Conservation (phyloP, 2,797 vertebrate genomes). For the Morus bassanus region DNA sequence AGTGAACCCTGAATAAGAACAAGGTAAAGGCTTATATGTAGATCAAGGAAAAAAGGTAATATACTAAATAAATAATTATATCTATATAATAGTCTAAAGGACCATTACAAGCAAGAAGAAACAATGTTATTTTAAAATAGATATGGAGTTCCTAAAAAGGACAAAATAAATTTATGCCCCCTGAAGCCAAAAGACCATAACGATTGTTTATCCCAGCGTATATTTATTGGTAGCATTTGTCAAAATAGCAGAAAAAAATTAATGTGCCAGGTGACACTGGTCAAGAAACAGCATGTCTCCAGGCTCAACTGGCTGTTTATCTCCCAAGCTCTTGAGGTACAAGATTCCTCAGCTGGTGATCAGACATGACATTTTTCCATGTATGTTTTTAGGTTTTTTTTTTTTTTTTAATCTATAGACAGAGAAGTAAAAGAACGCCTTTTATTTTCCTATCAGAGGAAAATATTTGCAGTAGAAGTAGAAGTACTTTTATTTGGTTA, state of each 20-base stretch:
- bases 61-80: background rate
- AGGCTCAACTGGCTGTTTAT: background rate
- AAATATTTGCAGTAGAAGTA: background rate
- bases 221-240: background rate
- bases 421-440: background rate
- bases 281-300: background rate
- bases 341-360: background rate
- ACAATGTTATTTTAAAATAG: background rate
- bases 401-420: background rate
- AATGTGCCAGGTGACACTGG: background rate
- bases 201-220: background rate
- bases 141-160: background rate
- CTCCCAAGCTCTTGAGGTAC: background rate
- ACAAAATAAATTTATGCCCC: fast-evolving
- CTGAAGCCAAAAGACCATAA: background rate
- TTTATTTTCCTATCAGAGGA: background rate
- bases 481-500: background rate
- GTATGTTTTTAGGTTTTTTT: background rate
- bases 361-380: background rate
- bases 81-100: background rate
- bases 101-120: background rate
- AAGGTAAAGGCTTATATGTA: background rate
- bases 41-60: background rate
- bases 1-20: background rate
- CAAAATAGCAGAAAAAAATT: background rate